Conservation (phyloP, 2,888 invertebrate genomes). For the Conops quadrifasciatus region DNA sequence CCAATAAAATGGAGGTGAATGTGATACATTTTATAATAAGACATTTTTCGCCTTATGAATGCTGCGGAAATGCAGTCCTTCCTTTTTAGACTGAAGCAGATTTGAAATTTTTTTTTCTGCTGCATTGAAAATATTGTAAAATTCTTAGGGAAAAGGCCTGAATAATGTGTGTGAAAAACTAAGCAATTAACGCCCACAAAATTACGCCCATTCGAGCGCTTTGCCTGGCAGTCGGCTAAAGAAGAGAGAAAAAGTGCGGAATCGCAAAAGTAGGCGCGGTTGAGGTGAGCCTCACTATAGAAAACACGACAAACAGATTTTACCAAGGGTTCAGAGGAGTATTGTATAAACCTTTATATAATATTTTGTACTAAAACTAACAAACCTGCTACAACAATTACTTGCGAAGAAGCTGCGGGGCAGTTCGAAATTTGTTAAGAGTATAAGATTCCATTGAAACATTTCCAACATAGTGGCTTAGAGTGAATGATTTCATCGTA, state of each 20-base stretch:
- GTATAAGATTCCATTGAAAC: not conserved
- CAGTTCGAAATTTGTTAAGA: too few relatives aligned
- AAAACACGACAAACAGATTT: constrained; percentile 25
- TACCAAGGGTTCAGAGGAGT: too few relatives aligned
- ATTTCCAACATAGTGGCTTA: not conserved
- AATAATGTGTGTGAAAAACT: constrained; percentile 43
- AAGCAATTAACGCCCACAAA: constrained; percentile 48
- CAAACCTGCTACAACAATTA: too few relatives aligned
- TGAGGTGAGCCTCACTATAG: constrained; percentile 48
- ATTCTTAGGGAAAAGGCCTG: not conserved
- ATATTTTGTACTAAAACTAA: too few relatives aligned
- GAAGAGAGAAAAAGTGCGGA: constrained; percentile 7
- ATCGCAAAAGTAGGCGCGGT: constrained; percentile 50
- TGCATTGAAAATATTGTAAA: not conserved
- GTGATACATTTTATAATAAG: too few relatives aligned
- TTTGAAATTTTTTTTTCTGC: not conserved
- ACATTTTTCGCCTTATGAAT: not conserved
- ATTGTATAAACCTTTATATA: too few relatives aligned
- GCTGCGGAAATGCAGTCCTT: not conserved
- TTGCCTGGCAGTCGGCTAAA: not conserved
- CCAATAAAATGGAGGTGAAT: too few relatives aligned
- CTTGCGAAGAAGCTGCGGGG: too few relatives aligned
- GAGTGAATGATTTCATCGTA: too few relatives aligned
- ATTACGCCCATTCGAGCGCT: constrained; percentile 45
- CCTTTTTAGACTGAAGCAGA: not conserved